Evolutionary conservation across 1,140 invertebrate species (phyloP), one percentile per base, ranked within the genome.

Genomic region (Eciton burchellii): DNA sequence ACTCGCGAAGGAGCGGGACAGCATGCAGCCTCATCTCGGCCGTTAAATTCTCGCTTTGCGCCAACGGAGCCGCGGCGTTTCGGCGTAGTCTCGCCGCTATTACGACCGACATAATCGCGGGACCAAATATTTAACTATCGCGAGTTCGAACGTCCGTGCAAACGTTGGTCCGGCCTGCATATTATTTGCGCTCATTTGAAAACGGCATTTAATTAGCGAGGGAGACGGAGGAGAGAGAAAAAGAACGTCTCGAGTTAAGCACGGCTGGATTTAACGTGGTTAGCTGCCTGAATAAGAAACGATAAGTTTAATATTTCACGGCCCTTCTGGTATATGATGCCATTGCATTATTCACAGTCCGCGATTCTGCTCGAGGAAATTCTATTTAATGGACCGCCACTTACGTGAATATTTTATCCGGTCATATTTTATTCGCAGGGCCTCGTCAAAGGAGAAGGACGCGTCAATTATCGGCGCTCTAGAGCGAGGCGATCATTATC

Each of bases 11-110:
- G 56, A 45, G 60, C n/a, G n/a, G 35, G 24, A n/a, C n/a, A 59
- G 54, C 54, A 70, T 54, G 45, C 12, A 47, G 66, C 47, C 68
- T 70, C 79, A 63, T 49, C 35, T 35, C 45, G 68, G 43, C 77
- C 60, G 72, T 81, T 81, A 81, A 81, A 81, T 81, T 60, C 66
- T 81, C 66, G 11, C 79, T 81, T 81, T 41, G 56, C 68, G 14
- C 43, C 2, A 14, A 72, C 26, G 43, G 72, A 81, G 57, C 35
- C 63, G 56, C 29, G 19, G 60, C 47, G 14, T 26, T 66, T 6
- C 56, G n/a, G n/a, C 56, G 65, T 71, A 70, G 6, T 35, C 57
- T 26, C 24, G 9, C 8, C 9, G 16, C 5, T 52, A 52, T 65
- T 21, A 19, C 9, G 43, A 41, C 5, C 49, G 2, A 14, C 12